phyloP scores from a whole-genome alignment of 2,888 invertebrate species.

The Boloria selene region DNA sequence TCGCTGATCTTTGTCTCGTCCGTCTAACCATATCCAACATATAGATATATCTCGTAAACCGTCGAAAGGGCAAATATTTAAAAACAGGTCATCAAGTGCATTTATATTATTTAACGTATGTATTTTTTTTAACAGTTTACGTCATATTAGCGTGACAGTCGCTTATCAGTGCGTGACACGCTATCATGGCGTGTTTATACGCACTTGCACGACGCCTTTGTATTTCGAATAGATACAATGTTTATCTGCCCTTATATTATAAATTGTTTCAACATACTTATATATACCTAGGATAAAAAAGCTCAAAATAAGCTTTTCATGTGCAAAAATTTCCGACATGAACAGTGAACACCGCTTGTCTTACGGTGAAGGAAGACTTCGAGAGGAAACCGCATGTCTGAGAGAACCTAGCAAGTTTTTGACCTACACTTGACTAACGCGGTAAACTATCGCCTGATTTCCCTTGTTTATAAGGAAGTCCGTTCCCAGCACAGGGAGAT shows the following conservation, averaged over 20 bases:
- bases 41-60: no score
- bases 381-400: no score
- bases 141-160: conserved; percentile 41
- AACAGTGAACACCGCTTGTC: no score
- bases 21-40: no score
- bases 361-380: no score
- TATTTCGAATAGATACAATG: conserved; percentile 23
- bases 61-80: not conserved
- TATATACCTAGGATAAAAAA: not conserved
- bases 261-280: conserved; percentile 9
- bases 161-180: conserved; percentile 46
- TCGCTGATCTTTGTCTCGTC: no score
- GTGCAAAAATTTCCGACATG: no score
- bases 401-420: no score
- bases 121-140: conserved; percentile 26
- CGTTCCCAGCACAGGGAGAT: no score
- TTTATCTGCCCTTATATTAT: conserved; percentile 13
- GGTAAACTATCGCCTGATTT: no score
- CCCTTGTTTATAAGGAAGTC: no score
- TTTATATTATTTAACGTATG: conserved; percentile 23
- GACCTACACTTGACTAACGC: no score
- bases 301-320: not conserved
- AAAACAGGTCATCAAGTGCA: conserved; percentile 13
- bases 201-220: conserved; percentile 38
- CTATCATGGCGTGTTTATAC: conserved; percentile 39